Evolutionary conservation across 2,888 invertebrate species (phyloP).

Genomic region (Ypsolopha sequella): DNA sequence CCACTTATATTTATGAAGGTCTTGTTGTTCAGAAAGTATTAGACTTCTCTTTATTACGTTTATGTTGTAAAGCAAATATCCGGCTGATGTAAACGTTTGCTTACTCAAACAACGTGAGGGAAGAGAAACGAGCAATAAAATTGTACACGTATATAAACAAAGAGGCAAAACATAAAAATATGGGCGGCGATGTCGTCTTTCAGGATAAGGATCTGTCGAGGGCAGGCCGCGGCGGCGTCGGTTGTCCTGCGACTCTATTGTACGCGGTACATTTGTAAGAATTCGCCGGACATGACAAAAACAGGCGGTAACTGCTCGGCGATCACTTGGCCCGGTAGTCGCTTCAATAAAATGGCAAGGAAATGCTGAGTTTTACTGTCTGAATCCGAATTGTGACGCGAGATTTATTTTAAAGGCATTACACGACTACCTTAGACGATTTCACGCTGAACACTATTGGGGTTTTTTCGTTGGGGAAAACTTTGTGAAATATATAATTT

Average conservation of each 20-base stretch:
- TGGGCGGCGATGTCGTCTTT: conserved; percentile 20
- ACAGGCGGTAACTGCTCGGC: conserved; percentile 22
- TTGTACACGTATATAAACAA: conserved; percentile 3
- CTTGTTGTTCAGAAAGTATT: background rate
- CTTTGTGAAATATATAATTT: too few species aligned
- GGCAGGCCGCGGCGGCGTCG: conserved; percentile 9
- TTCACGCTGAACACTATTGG: too few species aligned
- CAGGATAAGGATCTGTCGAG: conserved; percentile 26
- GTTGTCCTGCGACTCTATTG: conserved; percentile 15
- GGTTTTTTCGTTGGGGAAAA: too few species aligned
- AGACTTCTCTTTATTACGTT: background rate
- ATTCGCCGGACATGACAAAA: conserved; percentile 24
- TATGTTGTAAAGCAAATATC: background rate
- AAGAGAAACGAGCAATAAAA: conserved; percentile 2
- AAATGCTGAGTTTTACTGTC: too few species aligned
- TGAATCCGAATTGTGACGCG: too few species aligned
- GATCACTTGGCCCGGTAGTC: conserved; percentile 15
- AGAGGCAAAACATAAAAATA: conserved; percentile 12
- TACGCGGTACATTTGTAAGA: conserved; percentile 21
- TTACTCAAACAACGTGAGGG: background rate
- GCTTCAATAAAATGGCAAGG: background rate
- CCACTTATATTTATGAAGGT: background rate
- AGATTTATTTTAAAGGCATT: too few species aligned
- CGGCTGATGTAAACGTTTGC: background rate
- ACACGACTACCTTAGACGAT: too few species aligned